Percentiles rank a stretch among this genome's conserved stretches.
Conservation (phyloP, 2,797 vertebrate genomes). For the Pantherophis alleghaniensis region DNA sequence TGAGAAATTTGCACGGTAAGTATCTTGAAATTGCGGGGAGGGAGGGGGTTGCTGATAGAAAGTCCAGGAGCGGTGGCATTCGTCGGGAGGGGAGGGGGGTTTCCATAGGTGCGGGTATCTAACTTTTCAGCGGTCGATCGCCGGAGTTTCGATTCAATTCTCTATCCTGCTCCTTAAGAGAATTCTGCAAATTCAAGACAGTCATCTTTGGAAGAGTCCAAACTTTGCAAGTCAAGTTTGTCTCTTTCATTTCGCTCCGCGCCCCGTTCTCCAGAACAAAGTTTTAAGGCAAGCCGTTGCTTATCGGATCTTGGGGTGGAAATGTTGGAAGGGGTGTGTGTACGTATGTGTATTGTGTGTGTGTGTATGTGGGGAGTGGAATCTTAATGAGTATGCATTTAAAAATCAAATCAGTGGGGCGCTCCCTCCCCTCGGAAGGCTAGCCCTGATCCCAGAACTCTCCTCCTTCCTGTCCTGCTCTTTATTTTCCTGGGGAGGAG, state of each 20-base stretch:
- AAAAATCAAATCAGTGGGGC: constrained; percentile 38
- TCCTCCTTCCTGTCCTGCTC: neutral
- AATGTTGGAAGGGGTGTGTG: neutral
- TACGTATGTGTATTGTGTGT: neutral
- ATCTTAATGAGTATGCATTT: constrained; percentile 44
- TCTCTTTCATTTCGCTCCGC: neutral
- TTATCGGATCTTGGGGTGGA: neutral
- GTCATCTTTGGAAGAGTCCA: constrained; percentile 7
- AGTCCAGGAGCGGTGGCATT: neutral
- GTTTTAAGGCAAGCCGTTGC: neutral
- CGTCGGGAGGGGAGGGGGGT: neutral
- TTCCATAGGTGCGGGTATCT: constrained; percentile 19
- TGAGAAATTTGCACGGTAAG: constrained; percentile 72
- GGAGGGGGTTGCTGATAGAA: constrained; percentile 11
- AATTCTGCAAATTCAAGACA: neutral
- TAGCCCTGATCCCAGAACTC: constrained; percentile 4
- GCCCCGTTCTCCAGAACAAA: constrained; percentile 5
- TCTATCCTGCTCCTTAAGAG: neutral
- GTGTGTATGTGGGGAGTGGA: constrained; percentile 5
- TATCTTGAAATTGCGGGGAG: constrained; percentile 51
- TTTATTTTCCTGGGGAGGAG: constrained; percentile 24
- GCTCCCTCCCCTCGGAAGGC: neutral
- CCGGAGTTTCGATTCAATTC: constrained; percentile 8
- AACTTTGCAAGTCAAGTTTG: constrained; percentile 55
- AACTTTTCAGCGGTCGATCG: constrained; percentile 54